These are phyloP conservation scores for Drosophila heteroneura DNA, from an alignment of 2,888 invertebrate genomes.

Conservation along the genomic window DNA sequence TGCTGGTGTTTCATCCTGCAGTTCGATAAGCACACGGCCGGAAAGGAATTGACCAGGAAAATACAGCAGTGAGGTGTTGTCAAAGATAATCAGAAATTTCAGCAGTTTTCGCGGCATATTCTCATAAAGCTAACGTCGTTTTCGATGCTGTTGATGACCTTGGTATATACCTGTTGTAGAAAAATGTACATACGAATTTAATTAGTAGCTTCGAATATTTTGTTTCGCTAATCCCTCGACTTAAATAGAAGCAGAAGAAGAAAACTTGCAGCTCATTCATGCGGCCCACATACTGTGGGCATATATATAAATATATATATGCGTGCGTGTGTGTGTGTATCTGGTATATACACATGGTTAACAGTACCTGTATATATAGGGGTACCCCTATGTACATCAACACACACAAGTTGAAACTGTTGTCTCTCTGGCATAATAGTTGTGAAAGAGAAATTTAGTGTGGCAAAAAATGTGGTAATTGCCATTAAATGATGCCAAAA, in stretches of 20 bases:
- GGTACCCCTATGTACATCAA: neutral
- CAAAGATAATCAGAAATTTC: conserved; percentile 96
- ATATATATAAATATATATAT: neutral
- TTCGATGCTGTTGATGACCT: conserved; percentile 12
- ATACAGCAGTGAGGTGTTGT: conserved; percentile 96
- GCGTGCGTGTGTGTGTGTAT: neutral
- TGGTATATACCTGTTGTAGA: conserved; percentile 20
- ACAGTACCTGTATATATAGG: neutral
- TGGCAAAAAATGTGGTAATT: conserved; percentile 37
- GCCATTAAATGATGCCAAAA: conserved; percentile 43
- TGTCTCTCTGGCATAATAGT: neutral
- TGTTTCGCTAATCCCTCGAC: neutral
- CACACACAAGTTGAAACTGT: neutral
- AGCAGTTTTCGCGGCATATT: conserved; percentile 94
- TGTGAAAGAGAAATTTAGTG: conserved; percentile 27
- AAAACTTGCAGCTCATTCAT: conserved; percentile 3
- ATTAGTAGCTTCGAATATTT: neutral
- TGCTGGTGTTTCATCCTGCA: conserved; percentile 97
- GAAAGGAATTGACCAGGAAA: conserved; percentile 97
- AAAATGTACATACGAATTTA: neutral
- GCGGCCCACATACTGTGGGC: conserved; percentile 5
- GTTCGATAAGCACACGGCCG: conserved; percentile 95
- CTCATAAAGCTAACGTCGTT: neutral
- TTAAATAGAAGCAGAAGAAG: neutral
- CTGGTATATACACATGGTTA: neutral